These are phyloP conservation scores for Catharus minimus DNA, from an alignment of 2,113 vertebrate genomes.

Conservation along the genomic window DNA sequence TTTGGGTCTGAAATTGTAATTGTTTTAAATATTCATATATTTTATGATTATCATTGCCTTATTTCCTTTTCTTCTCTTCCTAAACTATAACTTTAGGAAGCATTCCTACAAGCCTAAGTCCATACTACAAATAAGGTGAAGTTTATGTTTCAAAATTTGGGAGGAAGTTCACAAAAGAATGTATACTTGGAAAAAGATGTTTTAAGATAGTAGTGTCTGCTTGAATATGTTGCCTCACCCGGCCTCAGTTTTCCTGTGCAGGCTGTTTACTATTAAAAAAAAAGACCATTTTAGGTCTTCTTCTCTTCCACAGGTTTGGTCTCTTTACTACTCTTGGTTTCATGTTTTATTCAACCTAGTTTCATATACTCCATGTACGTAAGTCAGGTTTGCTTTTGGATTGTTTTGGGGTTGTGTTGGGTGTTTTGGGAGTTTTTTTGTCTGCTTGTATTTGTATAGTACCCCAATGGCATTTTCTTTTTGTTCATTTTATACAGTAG, in stretches of 20 bases:
- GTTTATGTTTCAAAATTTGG: not conserved
- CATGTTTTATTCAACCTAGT: not conserved
- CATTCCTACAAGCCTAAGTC: not conserved
- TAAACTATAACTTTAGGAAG: not conserved
- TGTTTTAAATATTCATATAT: not conserved
- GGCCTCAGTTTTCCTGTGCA: not conserved
- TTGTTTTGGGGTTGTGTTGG: not conserved
- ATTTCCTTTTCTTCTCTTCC: not conserved
- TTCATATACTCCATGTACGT: not conserved
- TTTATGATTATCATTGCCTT: not conserved
- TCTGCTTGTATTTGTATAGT: not conserved
- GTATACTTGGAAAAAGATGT: not conserved
- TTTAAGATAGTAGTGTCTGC: not conserved
- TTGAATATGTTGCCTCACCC: not conserved
- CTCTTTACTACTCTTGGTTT: not conserved
- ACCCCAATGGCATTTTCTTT: not conserved
- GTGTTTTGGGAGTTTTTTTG: not conserved
- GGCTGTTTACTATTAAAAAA: not conserved
- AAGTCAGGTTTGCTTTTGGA: not conserved
- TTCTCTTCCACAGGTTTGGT: not conserved
- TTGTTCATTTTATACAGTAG: not conserved
- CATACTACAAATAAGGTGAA: not conserved
- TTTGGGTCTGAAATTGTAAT: not conserved
- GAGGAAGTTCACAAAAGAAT: not conserved
- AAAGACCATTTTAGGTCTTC: not conserved